Percentiles rank a stretch among this genome's conserved stretches.
These are phyloP conservation scores for Aphidius ervi DNA, from an alignment of 1,140 invertebrate genomes.

Conservation along the genomic window DNA sequence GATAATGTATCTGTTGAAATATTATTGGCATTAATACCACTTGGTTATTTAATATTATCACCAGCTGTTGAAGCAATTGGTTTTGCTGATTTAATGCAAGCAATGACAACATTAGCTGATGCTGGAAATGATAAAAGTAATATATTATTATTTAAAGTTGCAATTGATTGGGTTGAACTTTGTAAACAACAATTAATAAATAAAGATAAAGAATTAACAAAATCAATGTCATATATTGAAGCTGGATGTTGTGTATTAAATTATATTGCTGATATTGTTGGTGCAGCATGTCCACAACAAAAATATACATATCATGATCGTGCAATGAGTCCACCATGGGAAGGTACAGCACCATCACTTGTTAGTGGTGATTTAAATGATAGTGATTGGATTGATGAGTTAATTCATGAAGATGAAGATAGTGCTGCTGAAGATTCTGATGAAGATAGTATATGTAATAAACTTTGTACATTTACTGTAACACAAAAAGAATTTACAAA, in stretches of 20 bases:
- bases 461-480: slow-evolving; percentile 93
- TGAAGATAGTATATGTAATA: slow-evolving; percentile 90
- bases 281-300: slow-evolving; percentile 56
- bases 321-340: slow-evolving; percentile 72
- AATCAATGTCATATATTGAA: slow-evolving; percentile 60
- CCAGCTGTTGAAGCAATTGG: slow-evolving; percentile 65
- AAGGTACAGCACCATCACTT: slow-evolving; percentile 63
- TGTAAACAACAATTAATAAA: slow-evolving; percentile 52
- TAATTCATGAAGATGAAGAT: slow-evolving; percentile 83
- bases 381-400: slow-evolving; percentile 79
- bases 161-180: slow-evolving; percentile 72
- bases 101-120: slow-evolving; percentile 77
- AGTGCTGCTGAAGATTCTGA: slow-evolving; percentile 91
- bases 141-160: slow-evolving; percentile 72
- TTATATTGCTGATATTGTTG: slow-evolving; percentile 68
- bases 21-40: slow-evolving; percentile 70
- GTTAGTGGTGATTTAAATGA: slow-evolving; percentile 64
- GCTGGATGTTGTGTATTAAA: slow-evolving; percentile 74
- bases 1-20: slow-evolving; percentile 70
- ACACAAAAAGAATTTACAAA: slow-evolving; percentile 99
- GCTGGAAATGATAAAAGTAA: slow-evolving; percentile 75
- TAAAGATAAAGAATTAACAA: slow-evolving; percentile 46
- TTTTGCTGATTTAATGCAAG: slow-evolving; percentile 77
- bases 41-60: slow-evolving; percentile 67
- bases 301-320: slow-evolving; percentile 46